Conservation (phyloP, 1,140 invertebrate species). For the Nomia melanderi region DNA sequence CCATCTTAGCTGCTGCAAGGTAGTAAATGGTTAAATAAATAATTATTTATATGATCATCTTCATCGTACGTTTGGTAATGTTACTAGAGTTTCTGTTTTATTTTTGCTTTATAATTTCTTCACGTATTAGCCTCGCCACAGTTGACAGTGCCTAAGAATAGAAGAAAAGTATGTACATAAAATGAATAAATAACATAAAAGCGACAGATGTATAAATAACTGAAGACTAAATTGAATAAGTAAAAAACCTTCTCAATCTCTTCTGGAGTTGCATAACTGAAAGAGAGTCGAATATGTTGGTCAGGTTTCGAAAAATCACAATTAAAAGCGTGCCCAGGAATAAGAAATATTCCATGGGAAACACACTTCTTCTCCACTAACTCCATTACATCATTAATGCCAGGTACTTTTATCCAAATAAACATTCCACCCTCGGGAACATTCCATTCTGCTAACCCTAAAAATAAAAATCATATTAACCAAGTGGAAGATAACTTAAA, state of each 20-base stretch:
- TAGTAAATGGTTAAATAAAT: too few species aligned
- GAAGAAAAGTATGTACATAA: background rate
- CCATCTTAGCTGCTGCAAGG: too few species aligned
- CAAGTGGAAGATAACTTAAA: too few species aligned
- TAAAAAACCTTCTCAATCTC: conserved; percentile 81
- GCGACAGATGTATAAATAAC: background rate
- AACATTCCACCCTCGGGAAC: conserved; percentile 84
- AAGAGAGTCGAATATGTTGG: conserved; percentile 82
- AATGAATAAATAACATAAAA: background rate
- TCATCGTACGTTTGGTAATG: too few species aligned
- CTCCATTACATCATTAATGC: conserved; percentile 77
- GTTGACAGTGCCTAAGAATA: conserved; percentile 41
- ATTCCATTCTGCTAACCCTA: conserved; percentile 83
- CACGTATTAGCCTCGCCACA: conserved; percentile 38
- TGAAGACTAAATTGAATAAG: too few species aligned
- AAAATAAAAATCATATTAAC: background rate
- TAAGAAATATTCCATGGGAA: conserved; percentile 77
- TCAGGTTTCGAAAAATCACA: conserved; percentile 70
- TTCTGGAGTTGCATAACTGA: conserved; percentile 78
- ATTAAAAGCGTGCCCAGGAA: conserved; percentile 82
- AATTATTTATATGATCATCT: too few species aligned
- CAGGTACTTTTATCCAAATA: conserved; percentile 82
- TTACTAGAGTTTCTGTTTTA: too few species aligned
- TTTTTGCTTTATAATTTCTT: conserved; percentile 26
- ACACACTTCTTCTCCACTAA: conserved; percentile 80